Percentiles rank a stretch among this genome's conserved stretches.
Evolutionary conservation across 2,888 invertebrate genomes (phyloP).

Genomic region (Synanthedon tipuliformis): DNA sequence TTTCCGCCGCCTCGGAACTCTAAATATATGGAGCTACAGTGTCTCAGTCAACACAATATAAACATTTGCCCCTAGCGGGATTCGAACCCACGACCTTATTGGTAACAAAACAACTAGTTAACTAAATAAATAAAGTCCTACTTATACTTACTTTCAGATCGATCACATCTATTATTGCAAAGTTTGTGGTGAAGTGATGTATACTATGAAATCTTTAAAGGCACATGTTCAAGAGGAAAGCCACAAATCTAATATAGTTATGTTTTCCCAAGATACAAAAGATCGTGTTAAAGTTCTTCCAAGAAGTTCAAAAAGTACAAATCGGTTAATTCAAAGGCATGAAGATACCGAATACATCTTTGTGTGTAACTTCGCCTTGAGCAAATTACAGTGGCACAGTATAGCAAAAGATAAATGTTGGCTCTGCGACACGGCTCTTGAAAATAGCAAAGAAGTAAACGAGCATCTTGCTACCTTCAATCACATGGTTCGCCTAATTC

Average conservation of each 20-base stretch:
- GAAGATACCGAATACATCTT: slow-evolving; percentile 15
- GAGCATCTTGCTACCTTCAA: slow-evolving; percentile 17
- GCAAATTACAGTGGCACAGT: slow-evolving; percentile 31
- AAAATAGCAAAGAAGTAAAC: slow-evolving; percentile 16
- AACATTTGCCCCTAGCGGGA: no score
- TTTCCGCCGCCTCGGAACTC: no score
- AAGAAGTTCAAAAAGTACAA: slow-evolving; percentile 10
- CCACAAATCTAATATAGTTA: slow-evolving; percentile 23
- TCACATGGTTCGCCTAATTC: slow-evolving; percentile 31
- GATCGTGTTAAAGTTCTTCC: slow-evolving; percentile 12
- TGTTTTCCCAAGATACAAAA: slow-evolving; percentile 12
- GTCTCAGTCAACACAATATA: no score
- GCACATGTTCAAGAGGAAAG: slow-evolving; percentile 21
- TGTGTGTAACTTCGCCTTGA: slow-evolving; percentile 20
- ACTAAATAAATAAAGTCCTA: not conserved
- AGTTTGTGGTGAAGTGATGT: slow-evolving; percentile 26
- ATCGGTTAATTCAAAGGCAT: slow-evolving; percentile 10
- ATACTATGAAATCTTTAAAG: slow-evolving; percentile 7
- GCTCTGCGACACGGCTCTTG: slow-evolving; percentile 21
- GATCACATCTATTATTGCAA: slow-evolving; percentile 31
- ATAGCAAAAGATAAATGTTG: slow-evolving; percentile 23
- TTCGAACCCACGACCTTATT: no score
- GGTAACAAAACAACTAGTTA: no score
- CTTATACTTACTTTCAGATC: slow-evolving; percentile 24
- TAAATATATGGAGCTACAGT: no score